Evolutionary conservation across 2,113 vertebrate species (phyloP).

Genomic region (Lanius ludovicianus): DNA sequence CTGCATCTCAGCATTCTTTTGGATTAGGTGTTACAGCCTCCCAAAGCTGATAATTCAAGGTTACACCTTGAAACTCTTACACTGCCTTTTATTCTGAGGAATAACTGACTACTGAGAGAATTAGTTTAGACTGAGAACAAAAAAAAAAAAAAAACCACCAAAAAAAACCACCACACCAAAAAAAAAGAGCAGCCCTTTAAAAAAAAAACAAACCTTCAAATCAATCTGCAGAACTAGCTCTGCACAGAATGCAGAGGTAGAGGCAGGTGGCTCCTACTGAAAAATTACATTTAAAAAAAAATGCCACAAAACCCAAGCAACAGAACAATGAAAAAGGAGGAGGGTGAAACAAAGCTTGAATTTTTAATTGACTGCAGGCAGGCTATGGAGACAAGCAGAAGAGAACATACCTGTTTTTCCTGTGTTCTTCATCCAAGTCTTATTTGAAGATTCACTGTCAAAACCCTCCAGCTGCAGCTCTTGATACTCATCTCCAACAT

Average conservation of each 20-base stretch:
- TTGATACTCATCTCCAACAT: constrained; percentile 84
- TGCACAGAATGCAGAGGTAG: not conserved
- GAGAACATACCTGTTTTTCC: constrained; percentile 89
- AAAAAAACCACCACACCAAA: not conserved
- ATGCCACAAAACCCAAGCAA: not conserved
- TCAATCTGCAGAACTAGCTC: constrained; percentile 20
- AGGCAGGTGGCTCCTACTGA: not conserved
- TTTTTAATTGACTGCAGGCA: constrained; percentile 37
- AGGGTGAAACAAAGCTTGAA: not conserved
- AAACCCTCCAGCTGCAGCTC: constrained; percentile 92
- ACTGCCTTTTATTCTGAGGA: constrained; percentile 23
- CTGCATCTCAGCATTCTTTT: constrained; percentile 8
- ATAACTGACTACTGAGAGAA: constrained; percentile 40
- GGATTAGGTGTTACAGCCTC: constrained; percentile 31
- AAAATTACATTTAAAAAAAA: not conserved
- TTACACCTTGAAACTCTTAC: constrained; percentile 41
- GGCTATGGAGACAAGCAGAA: not conserved
- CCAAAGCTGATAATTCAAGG: constrained; percentile 54
- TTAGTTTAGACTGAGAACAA: not conserved
- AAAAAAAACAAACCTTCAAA: fast-evolving
- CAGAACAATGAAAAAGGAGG: constrained; percentile 4
- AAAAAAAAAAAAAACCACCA: not conserved
- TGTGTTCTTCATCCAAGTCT: constrained; percentile 98
- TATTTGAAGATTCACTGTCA: constrained; percentile 91
- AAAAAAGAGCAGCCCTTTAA: not conserved